Conservation (phyloP, 2,113 vertebrate genomes). For the Nycticryphes semicollaris region DNA sequence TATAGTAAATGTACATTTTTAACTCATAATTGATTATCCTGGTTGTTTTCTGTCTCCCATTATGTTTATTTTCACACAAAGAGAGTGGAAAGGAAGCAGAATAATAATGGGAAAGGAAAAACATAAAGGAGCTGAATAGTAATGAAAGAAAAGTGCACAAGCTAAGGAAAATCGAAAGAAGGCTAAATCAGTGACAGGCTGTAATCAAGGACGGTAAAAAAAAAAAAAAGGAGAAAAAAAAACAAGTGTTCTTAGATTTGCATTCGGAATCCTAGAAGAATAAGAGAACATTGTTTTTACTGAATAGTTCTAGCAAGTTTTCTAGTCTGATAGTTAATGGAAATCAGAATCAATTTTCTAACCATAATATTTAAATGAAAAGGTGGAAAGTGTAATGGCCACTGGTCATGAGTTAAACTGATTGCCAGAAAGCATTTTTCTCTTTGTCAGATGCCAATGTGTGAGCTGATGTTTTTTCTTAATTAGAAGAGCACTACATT, state of each 20-base stretch:
- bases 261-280: not conserved
- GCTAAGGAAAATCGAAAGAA: not conserved
- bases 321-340: not conserved
- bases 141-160: not conserved
- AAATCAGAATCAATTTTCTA: not conserved
- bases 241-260: fast-evolving
- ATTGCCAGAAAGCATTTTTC: not conserved
- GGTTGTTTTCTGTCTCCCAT: not conserved
- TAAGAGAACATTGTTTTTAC: not conserved
- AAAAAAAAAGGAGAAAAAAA: not conserved
- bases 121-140: not conserved
- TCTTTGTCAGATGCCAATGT: not conserved
- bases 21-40: not conserved
- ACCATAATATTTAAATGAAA: not conserved
- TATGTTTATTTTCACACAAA: not conserved
- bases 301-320: not conserved
- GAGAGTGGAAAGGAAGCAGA: not conserved
- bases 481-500: not conserved
- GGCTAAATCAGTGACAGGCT: fast-evolving
- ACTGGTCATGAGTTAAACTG: not conserved
- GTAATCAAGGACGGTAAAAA: not conserved
- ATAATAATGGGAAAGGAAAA: not conserved
- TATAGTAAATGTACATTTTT: not conserved
- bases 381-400: not conserved
- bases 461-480: not conserved